Evolutionary conservation across 2,888 invertebrate species (phyloP).

Genomic region (Caenorhabditis virilis): DNA sequence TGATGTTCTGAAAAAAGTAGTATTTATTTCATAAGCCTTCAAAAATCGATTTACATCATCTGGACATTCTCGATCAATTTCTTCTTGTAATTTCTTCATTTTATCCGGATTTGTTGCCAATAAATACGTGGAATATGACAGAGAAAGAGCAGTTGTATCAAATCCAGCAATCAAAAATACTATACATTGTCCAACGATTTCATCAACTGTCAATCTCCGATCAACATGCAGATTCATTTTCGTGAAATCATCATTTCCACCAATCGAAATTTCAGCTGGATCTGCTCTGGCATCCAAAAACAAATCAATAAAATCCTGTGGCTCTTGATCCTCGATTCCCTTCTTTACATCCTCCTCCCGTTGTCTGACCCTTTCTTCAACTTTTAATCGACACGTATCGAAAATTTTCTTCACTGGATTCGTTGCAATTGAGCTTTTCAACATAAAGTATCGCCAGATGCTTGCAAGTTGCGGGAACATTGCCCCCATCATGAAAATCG

Average conservation of each 20-base stretch:
- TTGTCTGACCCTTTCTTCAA: slow-evolving; percentile 29
- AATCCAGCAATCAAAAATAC: slow-evolving; percentile 72
- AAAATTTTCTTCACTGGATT: slow-evolving; percentile 10
- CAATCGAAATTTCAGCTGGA: slow-evolving; percentile 22
- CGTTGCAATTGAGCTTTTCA: not conserved
- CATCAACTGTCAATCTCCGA: slow-evolving; percentile 38
- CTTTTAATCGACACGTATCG: slow-evolving; percentile 12
- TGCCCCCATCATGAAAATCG: slow-evolving; percentile 10
- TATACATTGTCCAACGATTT: slow-evolving; percentile 69
- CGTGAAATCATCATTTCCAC: slow-evolving; percentile 9
- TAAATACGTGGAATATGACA: slow-evolving; percentile 71
- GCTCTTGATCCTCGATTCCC: slow-evolving; percentile 24
- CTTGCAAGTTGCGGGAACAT: slow-evolving; percentile 9
- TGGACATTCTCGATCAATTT: slow-evolving; percentile 30
- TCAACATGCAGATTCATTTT: slow-evolving; percentile 12
- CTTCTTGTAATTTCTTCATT: slow-evolving; percentile 32
- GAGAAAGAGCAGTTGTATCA: slow-evolving; percentile 72
- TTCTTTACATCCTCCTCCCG: slow-evolving; percentile 20
- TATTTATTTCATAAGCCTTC: too few relatives aligned
- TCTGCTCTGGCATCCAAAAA: slow-evolving; percentile 52
- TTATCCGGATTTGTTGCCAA: slow-evolving; percentile 69
- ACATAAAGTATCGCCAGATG: not conserved
- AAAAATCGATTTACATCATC: too few relatives aligned
- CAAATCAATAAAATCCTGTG: slow-evolving; percentile 54
- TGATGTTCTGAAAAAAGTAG: slow-evolving; percentile 19